Percentiles rank a stretch among this genome's conserved stretches.
Conservation (phyloP, 2,888 invertebrate genomes). For the Zhengitettix transpicula region DNA sequence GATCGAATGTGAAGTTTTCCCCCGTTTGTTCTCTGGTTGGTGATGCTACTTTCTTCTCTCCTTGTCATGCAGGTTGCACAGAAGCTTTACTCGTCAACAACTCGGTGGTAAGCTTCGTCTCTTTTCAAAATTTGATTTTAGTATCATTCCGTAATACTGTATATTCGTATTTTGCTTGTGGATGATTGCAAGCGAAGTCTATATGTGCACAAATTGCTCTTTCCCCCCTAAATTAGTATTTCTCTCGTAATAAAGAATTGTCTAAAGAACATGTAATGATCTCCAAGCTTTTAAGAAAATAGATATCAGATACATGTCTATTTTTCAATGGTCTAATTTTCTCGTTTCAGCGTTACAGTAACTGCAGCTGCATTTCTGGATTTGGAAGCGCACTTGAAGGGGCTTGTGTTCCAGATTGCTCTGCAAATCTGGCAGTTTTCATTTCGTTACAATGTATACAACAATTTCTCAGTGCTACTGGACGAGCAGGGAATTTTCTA, state of each 20-base stretch:
- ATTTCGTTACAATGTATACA: not conserved
- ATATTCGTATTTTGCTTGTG: too few relatives aligned
- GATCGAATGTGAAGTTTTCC: slow-evolving; percentile 18
- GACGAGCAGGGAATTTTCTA: not conserved
- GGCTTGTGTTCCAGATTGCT: not conserved
- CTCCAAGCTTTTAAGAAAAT: too few relatives aligned
- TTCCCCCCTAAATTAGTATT: too few relatives aligned
- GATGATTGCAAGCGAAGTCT: too few relatives aligned
- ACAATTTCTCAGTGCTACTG: not conserved
- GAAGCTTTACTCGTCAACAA: slow-evolving; percentile 8
- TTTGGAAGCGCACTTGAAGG: not conserved
- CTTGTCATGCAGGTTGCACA: slow-evolving; percentile 32
- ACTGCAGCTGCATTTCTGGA: not conserved
- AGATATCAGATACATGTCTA: too few relatives aligned
- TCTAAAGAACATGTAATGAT: too few relatives aligned
- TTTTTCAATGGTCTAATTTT: too few relatives aligned
- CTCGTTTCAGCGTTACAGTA: too few relatives aligned
- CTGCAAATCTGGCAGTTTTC: not conserved
- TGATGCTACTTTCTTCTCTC: slow-evolving; percentile 26
- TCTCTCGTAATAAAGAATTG: too few relatives aligned
- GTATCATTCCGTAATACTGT: not conserved
- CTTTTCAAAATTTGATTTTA: not conserved
- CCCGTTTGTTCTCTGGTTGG: slow-evolving; percentile 25
- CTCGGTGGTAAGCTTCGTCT: slow-evolving; percentile 10
- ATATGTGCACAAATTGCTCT: too few relatives aligned